These are phyloP conservation scores for Diplazon laetatorius DNA, from an alignment of 2,888 invertebrate genomes.

Conservation along the genomic window DNA sequence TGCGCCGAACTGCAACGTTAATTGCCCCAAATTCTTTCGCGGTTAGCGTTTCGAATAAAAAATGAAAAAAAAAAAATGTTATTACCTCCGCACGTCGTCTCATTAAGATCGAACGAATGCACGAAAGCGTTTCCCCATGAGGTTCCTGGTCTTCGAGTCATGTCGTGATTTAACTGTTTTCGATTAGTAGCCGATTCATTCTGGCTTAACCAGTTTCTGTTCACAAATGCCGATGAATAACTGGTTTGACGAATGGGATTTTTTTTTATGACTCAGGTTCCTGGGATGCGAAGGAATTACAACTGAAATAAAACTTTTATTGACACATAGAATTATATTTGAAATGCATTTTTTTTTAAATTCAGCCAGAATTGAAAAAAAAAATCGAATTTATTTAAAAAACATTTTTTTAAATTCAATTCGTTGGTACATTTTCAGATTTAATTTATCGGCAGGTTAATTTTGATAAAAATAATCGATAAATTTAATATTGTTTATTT, in stretches of 20 bases:
- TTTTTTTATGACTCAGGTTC: no score
- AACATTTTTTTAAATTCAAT: no score
- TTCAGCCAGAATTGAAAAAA: no score
- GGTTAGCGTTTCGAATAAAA: constrained; percentile 4
- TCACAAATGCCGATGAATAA: neutral
- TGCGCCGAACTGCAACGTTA: constrained; percentile 25
- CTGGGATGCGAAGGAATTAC: neutral
- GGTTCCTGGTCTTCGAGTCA: neutral
- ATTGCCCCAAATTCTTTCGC: constrained; percentile 62
- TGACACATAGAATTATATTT: no score
- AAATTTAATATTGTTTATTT: neutral
- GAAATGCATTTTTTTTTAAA: no score
- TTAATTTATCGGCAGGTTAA: no score
- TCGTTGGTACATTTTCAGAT: no score
- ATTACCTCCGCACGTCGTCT: constrained; percentile 10
- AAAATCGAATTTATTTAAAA: no score
- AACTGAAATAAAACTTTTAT: neutral
- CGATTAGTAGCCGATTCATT: neutral
- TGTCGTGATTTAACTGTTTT: neutral
- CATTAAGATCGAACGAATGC: neutral
- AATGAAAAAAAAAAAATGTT: neutral
- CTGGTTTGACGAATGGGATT: constrained; percentile 5
- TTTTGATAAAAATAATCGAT: no score
- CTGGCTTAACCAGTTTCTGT: neutral
- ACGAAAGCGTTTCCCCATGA: constrained; percentile 13